phyloP scores from a whole-genome alignment of 1,140 invertebrate genomes.

The Drosophila carrolli region DNA sequence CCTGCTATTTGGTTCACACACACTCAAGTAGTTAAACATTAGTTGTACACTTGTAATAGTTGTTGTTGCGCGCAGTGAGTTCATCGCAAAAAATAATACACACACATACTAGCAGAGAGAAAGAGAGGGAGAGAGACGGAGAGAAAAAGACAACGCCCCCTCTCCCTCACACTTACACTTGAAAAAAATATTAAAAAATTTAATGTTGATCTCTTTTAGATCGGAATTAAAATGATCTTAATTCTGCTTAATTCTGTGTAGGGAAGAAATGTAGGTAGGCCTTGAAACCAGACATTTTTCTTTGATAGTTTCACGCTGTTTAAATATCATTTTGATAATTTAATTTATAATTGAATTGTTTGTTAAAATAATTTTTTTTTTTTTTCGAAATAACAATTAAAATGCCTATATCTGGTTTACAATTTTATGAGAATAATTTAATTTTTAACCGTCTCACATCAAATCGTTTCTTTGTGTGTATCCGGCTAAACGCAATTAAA shows the following conservation, averaged over 20 bases:
- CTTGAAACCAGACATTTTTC: no score
- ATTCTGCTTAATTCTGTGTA: no score
- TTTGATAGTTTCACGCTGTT: no score
- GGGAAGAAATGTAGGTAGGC: no score
- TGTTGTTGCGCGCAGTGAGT: constrained; percentile 76
- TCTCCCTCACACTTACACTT: constrained; percentile 42
- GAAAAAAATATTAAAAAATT: no score
- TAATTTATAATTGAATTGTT: no score
- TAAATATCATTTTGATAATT: no score
- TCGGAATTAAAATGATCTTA: no score
- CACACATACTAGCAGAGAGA: constrained; percentile 19
- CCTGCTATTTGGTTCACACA: constrained; percentile 44
- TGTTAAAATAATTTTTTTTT: no score
- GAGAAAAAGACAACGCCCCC: constrained; percentile 34
- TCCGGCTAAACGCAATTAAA: constrained; percentile 55
- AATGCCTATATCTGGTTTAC: no score
- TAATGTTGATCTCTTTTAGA: no score
- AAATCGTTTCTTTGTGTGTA: constrained; percentile 2
- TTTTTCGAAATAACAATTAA: no score
- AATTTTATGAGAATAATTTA: neutral
- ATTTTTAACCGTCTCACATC: neutral
- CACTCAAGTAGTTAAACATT: constrained; percentile 23
- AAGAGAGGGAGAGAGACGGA: constrained; percentile 10
- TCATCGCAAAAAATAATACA: constrained; percentile 82
- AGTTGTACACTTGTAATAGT: constrained; percentile 61